phyloP scores from a whole-genome alignment of 2,797 vertebrate species.

The Acipenser transmontanus region DNA sequence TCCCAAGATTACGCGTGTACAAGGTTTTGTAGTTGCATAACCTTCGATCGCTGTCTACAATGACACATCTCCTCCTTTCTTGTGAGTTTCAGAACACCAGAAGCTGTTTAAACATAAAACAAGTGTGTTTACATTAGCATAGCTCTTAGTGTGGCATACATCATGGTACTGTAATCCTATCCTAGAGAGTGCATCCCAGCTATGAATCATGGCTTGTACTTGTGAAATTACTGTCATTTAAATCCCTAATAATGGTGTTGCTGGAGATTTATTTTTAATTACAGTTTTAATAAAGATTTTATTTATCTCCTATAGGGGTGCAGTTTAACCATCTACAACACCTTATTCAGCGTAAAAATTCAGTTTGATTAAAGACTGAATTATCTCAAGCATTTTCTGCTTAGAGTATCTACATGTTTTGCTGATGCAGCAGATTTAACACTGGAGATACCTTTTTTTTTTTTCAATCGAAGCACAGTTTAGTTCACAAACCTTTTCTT shows the following conservation, averaged over 20 bases:
- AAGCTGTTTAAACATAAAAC: slow-evolving; percentile 93
- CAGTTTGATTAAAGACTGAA: slow-evolving; percentile 58
- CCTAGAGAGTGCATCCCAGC: slow-evolving; percentile 78
- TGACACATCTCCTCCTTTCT: slow-evolving; percentile 86
- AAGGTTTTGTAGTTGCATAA: slow-evolving; percentile 61
- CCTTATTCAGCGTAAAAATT: slow-evolving; percentile 28
- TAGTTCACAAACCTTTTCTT: slow-evolving; percentile 77
- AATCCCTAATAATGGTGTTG: slow-evolving; percentile 89
- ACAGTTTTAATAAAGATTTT: slow-evolving; percentile 63
- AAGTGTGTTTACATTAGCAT: slow-evolving; percentile 91
- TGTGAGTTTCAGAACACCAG: slow-evolving; percentile 83
- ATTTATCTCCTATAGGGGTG: slow-evolving; percentile 39
- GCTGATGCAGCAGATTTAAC: slow-evolving; percentile 73
- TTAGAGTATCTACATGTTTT: slow-evolving; percentile 63
- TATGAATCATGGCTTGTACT: slow-evolving; percentile 88
- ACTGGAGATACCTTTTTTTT: slow-evolving; percentile 56
- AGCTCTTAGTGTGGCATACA: slow-evolving; percentile 61
- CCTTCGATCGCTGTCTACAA: slow-evolving; percentile 68
- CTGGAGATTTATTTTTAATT: slow-evolving; percentile 74
- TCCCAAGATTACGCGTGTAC: background rate
- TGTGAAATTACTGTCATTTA: slow-evolving; percentile 84
- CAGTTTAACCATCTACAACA: slow-evolving; percentile 55
- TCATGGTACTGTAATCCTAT: slow-evolving; percentile 82
- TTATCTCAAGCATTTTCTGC: slow-evolving; percentile 46
- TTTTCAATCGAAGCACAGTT: slow-evolving; percentile 65